Evolutionary conservation across 2,113 vertebrate species (phyloP).

Genomic region (Vulpes vulpes): DNA sequence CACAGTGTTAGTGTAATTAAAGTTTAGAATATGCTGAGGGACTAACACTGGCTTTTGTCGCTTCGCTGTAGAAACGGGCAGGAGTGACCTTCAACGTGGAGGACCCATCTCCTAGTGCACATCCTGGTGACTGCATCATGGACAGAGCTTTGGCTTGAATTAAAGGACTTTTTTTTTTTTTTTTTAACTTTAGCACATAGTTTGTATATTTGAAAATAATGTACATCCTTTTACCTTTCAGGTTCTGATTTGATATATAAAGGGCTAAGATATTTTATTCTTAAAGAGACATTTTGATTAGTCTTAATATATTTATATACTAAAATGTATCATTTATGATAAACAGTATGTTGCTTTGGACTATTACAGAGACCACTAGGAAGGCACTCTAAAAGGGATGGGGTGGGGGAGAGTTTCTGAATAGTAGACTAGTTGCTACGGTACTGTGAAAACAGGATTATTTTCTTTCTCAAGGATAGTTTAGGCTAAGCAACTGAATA

Average conservation of each 20-base stretch:
- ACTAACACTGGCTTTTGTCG: not conserved
- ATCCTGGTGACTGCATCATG: not conserved
- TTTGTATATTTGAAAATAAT: slow-evolving; percentile 79
- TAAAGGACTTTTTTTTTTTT: slow-evolving; percentile 70
- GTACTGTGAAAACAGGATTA: not conserved
- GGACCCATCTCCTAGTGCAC: not conserved
- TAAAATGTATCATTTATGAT: not conserved
- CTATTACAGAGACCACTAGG: not conserved
- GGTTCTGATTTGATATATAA: slow-evolving; percentile 73
- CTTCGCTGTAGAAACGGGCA: slow-evolving; percentile 58
- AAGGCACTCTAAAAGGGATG: not conserved
- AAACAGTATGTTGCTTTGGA: not conserved
- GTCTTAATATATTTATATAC: slow-evolving; percentile 69
- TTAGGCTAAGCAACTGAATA: slow-evolving; percentile 11
- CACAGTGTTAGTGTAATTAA: not conserved
- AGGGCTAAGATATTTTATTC: slow-evolving; percentile 76
- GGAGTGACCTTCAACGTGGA: slow-evolving; percentile 27
- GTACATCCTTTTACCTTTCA: slow-evolving; percentile 69
- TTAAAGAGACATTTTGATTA: slow-evolving; percentile 62
- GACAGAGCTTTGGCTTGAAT: slow-evolving; percentile 14
- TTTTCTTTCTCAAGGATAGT: slow-evolving; percentile 26
- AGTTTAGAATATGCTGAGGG: not conserved
- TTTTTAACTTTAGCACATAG: slow-evolving; percentile 65
- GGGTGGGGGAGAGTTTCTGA: not conserved
- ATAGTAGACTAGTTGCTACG: not conserved